Evolutionary conservation across 1,140 invertebrate genomes (phyloP).

Genomic region (Psix sp.): DNA sequence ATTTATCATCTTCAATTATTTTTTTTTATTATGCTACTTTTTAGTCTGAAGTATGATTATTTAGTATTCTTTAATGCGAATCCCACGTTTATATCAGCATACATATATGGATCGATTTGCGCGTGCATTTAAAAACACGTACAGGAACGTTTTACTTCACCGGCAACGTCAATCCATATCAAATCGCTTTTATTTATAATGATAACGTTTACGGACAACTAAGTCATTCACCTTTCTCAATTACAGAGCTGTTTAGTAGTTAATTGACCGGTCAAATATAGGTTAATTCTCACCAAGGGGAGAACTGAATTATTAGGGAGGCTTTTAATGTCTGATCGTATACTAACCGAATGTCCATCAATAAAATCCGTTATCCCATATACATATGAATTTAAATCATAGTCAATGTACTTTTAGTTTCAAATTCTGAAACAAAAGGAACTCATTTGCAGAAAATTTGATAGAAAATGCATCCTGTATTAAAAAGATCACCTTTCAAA

Average conservation of each 20-base stretch:
- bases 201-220: slow-evolving; percentile 37
- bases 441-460: slow-evolving; percentile 1
- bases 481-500: no score
- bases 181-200: slow-evolving; percentile 59
- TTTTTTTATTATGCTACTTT: no score
- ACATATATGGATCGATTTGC: slow-evolving; percentile 49
- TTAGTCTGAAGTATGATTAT: neutral
- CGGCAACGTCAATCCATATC: slow-evolving; percentile 22
- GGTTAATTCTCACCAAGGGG: slow-evolving; percentile 40
- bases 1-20: no score
- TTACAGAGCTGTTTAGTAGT: slow-evolving; percentile 34
- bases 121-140: slow-evolving; percentile 32
- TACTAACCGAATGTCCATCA: slow-evolving; percentile 41
- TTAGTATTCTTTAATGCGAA: slow-evolving; percentile 27
- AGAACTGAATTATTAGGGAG: slow-evolving; percentile 39
- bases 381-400: slow-evolving; percentile 35
- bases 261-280: slow-evolving; percentile 47
- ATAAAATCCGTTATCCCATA: slow-evolving; percentile 31
- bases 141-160: slow-evolving; percentile 10
- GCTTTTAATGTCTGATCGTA: slow-evolving; percentile 46
- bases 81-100: slow-evolving; percentile 46
- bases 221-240: slow-evolving; percentile 51
- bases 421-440: slow-evolving; percentile 17
- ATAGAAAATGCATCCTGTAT: no score
- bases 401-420: no score